phyloP scores from a whole-genome alignment of 1,140 invertebrate genomes.

The Battus philenor region DNA sequence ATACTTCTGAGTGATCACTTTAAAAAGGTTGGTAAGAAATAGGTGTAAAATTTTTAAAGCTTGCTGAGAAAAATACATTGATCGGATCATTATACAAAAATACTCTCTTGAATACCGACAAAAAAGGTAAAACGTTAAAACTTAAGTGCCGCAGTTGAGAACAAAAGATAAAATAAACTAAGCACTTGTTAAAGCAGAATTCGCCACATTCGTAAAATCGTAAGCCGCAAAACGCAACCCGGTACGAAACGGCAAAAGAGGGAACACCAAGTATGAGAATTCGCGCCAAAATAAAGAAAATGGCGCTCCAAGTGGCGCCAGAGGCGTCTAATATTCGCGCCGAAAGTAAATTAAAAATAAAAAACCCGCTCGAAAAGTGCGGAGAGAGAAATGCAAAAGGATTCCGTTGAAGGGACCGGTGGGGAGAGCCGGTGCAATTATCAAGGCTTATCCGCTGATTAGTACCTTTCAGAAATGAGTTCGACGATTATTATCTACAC shows the following conservation, averaged over 20 bases:
- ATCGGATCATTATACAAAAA: too few relatives aligned
- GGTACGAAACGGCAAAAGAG: neutral
- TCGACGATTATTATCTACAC: too few relatives aligned
- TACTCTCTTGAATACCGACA: too few relatives aligned
- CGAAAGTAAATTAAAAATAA: constrained; percentile 47
- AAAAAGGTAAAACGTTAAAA: too few relatives aligned
- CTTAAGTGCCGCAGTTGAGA: too few relatives aligned
- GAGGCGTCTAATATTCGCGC: constrained; percentile 45
- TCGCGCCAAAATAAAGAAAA: constrained; percentile 17
- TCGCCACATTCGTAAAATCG: constrained; percentile 1
- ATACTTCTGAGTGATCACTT: too few relatives aligned
- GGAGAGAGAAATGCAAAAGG: constrained; percentile 53
- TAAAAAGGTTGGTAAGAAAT: too few relatives aligned
- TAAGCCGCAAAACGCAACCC: constrained; percentile 2
- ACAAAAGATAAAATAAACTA: too few relatives aligned
- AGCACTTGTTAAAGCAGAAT: neutral
- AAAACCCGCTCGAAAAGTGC: constrained; percentile 36
- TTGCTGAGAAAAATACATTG: too few relatives aligned
- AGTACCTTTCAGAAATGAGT: too few relatives aligned
- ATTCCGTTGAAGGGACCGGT: constrained; percentile 30
- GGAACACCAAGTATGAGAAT: constrained; percentile 12
- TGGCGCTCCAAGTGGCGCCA: constrained; percentile 39
- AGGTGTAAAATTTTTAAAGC: too few relatives aligned
- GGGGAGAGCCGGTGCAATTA: constrained; percentile 9
- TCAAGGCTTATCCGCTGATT: constrained; percentile 15